Base-by-base conservation (phyloP, 2,888 invertebrate genomes). In the Lingula anatina region DNA sequence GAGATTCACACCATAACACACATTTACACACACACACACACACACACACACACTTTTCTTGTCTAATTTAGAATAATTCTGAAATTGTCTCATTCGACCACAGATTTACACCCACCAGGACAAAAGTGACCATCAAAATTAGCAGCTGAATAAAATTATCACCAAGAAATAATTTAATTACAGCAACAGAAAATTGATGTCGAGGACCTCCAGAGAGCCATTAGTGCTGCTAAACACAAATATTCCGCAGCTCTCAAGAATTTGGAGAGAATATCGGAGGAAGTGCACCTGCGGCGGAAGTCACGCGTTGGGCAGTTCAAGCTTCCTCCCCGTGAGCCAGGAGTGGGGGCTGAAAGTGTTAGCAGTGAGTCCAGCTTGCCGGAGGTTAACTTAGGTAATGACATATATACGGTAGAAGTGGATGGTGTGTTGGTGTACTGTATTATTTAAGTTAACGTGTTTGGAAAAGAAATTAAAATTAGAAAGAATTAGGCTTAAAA, bases 221-320 rank as follows among this genome's bases (percentile, higher is more conserved):
- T 95, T 43, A 81, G 84, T 18, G 83, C 84, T 66, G 86, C 90
- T 1, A 95, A 95, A 76, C 81, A 79, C 56, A 84, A 86, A 42
- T 94, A 95, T 77, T 83, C 90, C 1, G 84, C 84, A 54, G 88
- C 92, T 0, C 81, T 95, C 40, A 86, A 86, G 59, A 86, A 87
- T 56, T 81, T 95, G 26, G 94, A 94, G 75, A 85, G 86, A 61
- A 94, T 95, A 54, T 93, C 93, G 7, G 91, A 93, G 78, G 90
- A 92, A 70, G 93, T 73, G 25, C 73, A 73, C 49, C n/a, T n/a
- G n/a, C n/a, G n/a, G n/a, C n/a, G n/a, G n/a, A 60, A 65, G 46
- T 48, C 54, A 21, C 59, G 71, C 12, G 54, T 53, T 15, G 55
- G 55, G n/a, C 46, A 53, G 35, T 61, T 59, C 42, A 42, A 64